phyloP scores from a whole-genome alignment of 92 coral and sea anemone species.

The Siderastrea radians region DNA sequence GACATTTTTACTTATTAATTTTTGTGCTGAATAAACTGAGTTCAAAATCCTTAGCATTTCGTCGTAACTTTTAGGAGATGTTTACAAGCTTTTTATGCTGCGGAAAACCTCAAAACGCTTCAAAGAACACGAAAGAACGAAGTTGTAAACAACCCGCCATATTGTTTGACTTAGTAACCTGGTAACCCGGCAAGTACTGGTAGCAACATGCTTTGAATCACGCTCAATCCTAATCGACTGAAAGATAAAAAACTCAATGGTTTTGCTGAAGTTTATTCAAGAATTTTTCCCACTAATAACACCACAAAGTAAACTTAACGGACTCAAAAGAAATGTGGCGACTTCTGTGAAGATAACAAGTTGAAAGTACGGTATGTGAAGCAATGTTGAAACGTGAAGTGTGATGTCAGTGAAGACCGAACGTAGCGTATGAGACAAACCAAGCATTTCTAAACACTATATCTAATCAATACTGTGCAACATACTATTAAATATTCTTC shows the following conservation, averaged over 20 bases:
- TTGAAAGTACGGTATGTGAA: neutral
- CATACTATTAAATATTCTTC: neutral
- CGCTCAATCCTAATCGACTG: neutral
- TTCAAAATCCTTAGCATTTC: too few species aligned
- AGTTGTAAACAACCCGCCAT: constrained; percentile 10
- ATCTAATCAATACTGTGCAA: neutral
- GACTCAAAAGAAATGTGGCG: neutral
- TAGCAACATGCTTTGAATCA: neutral
- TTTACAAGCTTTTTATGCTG: neutral
- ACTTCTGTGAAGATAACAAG: neutral
- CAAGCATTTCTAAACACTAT: neutral
- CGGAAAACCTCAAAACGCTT: constrained; percentile 1
- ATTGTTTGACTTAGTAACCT: neutral
- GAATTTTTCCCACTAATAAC: neutral
- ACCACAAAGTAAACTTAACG: neutral
- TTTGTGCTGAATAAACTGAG: too few species aligned
- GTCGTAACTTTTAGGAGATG: too few species aligned
- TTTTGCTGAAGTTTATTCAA: neutral
- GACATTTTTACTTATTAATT: too few species aligned
- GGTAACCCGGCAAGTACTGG: neutral
- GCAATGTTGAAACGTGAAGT: neutral
- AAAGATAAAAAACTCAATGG: neutral
- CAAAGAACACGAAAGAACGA: neutral
- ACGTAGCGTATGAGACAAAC: neutral
- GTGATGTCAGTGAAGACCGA: neutral